Percentiles rank a stretch among this genome's conserved stretches.
phyloP scores from a whole-genome alignment of 1,140 invertebrate genomes.

The Papilio aristodemus region DNA sequence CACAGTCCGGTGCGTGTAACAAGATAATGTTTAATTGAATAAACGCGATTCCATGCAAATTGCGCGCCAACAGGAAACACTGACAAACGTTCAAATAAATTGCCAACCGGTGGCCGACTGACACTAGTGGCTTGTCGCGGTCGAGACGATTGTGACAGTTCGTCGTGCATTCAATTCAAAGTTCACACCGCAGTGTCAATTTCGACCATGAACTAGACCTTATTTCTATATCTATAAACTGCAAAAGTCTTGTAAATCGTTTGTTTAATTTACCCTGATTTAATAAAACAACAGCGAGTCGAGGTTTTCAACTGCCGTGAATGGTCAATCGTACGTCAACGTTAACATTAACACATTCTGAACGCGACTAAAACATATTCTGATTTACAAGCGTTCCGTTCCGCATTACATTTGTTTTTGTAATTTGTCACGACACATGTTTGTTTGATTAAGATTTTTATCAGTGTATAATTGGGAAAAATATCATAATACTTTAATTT shows the following conservation, averaged over 20 bases:
- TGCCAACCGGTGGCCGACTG: slow-evolving; percentile 68
- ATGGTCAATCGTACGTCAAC: slow-evolving; percentile 31
- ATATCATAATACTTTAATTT: slow-evolving; percentile 30
- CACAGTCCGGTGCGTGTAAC: slow-evolving; percentile 50
- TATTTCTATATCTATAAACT: slow-evolving; percentile 35
- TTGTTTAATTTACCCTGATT: slow-evolving; percentile 7
- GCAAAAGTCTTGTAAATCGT: slow-evolving; percentile 28
- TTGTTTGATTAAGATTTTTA: slow-evolving; percentile 37
- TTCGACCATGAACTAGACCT: slow-evolving; percentile 64
- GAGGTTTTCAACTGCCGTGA: slow-evolving; percentile 25
- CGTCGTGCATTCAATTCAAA: slow-evolving; percentile 52
- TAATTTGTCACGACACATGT: slow-evolving; percentile 38
- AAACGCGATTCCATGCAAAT: slow-evolving; percentile 73
- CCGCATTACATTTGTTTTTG: slow-evolving; percentile 44
- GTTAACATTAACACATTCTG: slow-evolving; percentile 42
- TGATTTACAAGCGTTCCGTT: slow-evolving; percentile 54
- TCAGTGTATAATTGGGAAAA: slow-evolving; percentile 35
- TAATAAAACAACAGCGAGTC: slow-evolving; percentile 15
- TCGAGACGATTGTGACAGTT: slow-evolving; percentile 38
- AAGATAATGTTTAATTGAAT: slow-evolving; percentile 73
- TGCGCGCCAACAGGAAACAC: slow-evolving; percentile 53
- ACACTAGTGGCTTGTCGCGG: slow-evolving; percentile 47
- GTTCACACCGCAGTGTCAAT: slow-evolving; percentile 39
- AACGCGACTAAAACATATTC: slow-evolving; percentile 45
- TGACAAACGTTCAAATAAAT: slow-evolving; percentile 61